These are phyloP conservation scores for Dendrolimus houi DNA, from an alignment of 2,888 invertebrate species.

Conservation along the genomic window DNA sequence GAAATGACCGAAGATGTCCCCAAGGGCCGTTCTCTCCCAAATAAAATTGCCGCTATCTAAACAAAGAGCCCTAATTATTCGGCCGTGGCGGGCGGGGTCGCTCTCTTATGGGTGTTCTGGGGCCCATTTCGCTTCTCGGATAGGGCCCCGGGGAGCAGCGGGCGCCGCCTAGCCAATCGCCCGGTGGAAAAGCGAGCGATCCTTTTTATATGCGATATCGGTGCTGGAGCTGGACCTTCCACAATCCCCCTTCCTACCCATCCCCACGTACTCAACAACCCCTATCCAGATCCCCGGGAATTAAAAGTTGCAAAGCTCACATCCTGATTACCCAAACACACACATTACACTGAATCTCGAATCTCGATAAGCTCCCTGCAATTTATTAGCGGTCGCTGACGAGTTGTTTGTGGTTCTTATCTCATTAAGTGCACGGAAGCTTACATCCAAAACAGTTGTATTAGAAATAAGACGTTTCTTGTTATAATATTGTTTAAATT, in stretches of 20 bases:
- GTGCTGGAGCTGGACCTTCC: constrained; percentile 58
- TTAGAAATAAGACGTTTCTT: not conserved
- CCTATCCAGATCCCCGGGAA: constrained; percentile 45
- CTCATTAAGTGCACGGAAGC: constrained; percentile 32
- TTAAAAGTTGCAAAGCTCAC: constrained; percentile 68
- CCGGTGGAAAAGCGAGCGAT: constrained; percentile 72
- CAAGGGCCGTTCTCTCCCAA: constrained; percentile 73
- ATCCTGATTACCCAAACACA: constrained; percentile 68
- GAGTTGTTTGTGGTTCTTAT: constrained; percentile 50
- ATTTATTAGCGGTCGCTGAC: constrained; percentile 56
- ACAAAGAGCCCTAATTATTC: constrained; percentile 81
- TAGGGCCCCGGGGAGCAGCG: constrained; percentile 77
- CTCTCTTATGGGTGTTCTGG: constrained; percentile 82
- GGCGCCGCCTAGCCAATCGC: constrained; percentile 80
- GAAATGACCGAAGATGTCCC: constrained; percentile 73
- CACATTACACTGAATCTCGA: constrained; percentile 60
- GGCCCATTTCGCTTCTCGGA: constrained; percentile 81
- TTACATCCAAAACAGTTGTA: not conserved
- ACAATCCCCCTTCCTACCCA: constrained; percentile 22
- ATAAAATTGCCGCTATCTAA: constrained; percentile 78
- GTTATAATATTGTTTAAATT: not conserved
- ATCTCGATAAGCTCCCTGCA: constrained; percentile 62
- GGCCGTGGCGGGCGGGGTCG: constrained; percentile 80
- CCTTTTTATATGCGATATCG: constrained; percentile 75
- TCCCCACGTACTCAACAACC: constrained; percentile 9